Evolutionary conservation across 2,797 vertebrate species (phyloP).

Genomic region (Parambassis ranga): DNA sequence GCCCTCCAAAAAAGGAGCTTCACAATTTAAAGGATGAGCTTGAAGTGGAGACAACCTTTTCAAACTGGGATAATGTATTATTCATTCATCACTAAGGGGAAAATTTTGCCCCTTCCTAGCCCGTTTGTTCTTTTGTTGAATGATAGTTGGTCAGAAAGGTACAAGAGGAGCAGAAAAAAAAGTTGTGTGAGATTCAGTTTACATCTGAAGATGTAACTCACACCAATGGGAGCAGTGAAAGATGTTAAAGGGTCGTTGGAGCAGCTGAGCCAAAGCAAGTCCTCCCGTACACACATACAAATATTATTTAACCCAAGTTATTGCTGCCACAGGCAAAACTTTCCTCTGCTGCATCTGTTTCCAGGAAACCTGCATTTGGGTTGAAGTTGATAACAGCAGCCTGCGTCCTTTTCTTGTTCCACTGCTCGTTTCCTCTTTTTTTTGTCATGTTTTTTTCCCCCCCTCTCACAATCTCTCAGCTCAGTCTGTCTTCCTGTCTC

Average conservation of each 20-base stretch:
- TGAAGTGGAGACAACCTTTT: slow-evolving; percentile 41
- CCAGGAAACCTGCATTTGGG: slow-evolving; percentile 30
- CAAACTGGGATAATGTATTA: slow-evolving; percentile 41
- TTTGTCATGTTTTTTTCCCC: slow-evolving; percentile 15
- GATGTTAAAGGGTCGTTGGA: slow-evolving; percentile 27
- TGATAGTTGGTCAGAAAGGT: no score
- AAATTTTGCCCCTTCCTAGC: slow-evolving; percentile 29
- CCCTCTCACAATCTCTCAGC: slow-evolving; percentile 14
- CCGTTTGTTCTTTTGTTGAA: slow-evolving; percentile 13
- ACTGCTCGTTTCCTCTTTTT: slow-evolving; percentile 55
- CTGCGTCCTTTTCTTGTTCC: slow-evolving; percentile 50
- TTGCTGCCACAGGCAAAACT: slow-evolving; percentile 44
- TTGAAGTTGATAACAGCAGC: slow-evolving; percentile 25
- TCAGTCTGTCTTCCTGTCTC: slow-evolving; percentile 48
- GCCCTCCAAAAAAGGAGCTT: slow-evolving; percentile 30
- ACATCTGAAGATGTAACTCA: slow-evolving; percentile 53
- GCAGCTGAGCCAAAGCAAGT: slow-evolving; percentile 3
- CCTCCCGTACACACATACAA: background rate
- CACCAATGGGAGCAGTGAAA: slow-evolving; percentile 28
- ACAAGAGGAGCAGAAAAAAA: slow-evolving; percentile 1
- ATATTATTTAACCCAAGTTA: slow-evolving; percentile 38
- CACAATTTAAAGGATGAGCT: slow-evolving; percentile 38
- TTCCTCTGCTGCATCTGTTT: slow-evolving; percentile 34
- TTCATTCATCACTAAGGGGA: slow-evolving; percentile 47
- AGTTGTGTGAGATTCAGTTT: slow-evolving; percentile 40